A percentile compares a stretch with the other conserved stretches of the same genome.
phyloP scores from a whole-genome alignment of 2,113 vertebrate genomes.

The Scytalopus superciliaris region DNA sequence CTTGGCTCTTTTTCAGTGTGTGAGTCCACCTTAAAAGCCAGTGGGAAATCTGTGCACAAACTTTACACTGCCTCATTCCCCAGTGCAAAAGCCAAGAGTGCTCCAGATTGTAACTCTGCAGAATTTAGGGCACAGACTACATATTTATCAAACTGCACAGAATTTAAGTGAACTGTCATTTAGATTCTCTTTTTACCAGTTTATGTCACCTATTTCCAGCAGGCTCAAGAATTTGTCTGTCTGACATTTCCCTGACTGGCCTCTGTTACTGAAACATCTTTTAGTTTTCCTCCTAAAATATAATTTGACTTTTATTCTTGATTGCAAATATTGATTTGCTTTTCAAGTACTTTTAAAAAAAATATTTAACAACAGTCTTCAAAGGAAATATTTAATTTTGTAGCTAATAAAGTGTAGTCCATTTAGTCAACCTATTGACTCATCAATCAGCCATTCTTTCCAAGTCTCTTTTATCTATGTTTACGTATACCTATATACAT shows the following conservation, averaged over 20 bases:
- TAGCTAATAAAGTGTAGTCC: not conserved
- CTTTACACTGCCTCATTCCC: not conserved
- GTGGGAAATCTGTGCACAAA: not conserved
- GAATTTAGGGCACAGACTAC: conserved; percentile 35
- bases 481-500: not conserved
- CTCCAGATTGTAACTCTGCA: not conserved
- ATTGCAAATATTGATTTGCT: not conserved
- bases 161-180: not conserved
- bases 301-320: not conserved
- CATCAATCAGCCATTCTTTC: not conserved
- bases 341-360: not conserved
- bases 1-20: not conserved
- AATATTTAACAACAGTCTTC: not conserved
- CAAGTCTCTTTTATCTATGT: not conserved
- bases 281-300: not conserved
- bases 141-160: not conserved
- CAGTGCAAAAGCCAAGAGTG: not conserved
- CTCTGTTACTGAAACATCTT: not conserved
- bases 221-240: not conserved
- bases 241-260: not conserved
- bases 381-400: not conserved
- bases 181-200: not conserved
- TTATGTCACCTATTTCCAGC: not conserved
- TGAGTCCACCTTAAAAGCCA: not conserved
- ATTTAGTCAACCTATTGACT: not conserved